Percentiles rank a stretch among this genome's conserved stretches.
These are phyloP conservation scores for Drosophila fulvimacula DNA, from an alignment of 2,888 invertebrate genomes.

Conservation along the genomic window DNA sequence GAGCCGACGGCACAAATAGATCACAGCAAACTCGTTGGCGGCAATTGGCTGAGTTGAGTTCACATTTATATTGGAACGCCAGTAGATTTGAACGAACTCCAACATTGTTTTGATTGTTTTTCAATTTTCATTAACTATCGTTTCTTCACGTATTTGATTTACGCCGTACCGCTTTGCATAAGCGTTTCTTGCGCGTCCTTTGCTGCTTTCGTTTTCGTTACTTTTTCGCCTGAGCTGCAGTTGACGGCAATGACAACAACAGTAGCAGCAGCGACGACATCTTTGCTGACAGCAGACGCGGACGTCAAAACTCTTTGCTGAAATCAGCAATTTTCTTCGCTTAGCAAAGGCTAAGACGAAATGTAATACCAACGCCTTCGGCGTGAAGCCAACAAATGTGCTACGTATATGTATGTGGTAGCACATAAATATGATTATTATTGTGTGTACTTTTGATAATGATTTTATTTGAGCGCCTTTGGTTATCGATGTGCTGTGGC, in stretches of 20 bases:
- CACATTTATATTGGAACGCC: conserved; percentile 41
- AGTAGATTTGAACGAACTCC: conserved; percentile 79
- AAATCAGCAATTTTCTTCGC: conserved; percentile 24
- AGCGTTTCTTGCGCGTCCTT: conserved; percentile 22
- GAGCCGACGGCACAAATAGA: conserved; percentile 61
- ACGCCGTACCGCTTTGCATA: not conserved
- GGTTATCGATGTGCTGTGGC: conserved; percentile 12
- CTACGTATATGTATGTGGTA: not conserved
- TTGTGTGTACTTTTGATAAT: conserved; percentile 30
- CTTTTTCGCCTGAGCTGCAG: conserved; percentile 6
- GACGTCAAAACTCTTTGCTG: conserved; percentile 12
- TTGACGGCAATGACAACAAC: not conserved
- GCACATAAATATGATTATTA: not conserved
- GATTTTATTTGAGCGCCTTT: not conserved
- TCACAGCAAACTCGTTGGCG: conserved; percentile 67
- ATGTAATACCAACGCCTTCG: not conserved
- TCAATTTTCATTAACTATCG: not conserved
- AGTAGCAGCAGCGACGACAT: conserved; percentile 9
- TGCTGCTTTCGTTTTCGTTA: conserved; percentile 4
- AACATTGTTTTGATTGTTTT: conserved; percentile 33
- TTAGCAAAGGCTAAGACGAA: conserved; percentile 1
- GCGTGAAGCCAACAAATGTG: not conserved
- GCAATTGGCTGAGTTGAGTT: not conserved
- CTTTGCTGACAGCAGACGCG: conserved; percentile 11
- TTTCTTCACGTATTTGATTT: not conserved